These are phyloP conservation scores for Hermodice carunculata DNA, from an alignment of 2,888 invertebrate species.

Conservation along the genomic window DNA sequence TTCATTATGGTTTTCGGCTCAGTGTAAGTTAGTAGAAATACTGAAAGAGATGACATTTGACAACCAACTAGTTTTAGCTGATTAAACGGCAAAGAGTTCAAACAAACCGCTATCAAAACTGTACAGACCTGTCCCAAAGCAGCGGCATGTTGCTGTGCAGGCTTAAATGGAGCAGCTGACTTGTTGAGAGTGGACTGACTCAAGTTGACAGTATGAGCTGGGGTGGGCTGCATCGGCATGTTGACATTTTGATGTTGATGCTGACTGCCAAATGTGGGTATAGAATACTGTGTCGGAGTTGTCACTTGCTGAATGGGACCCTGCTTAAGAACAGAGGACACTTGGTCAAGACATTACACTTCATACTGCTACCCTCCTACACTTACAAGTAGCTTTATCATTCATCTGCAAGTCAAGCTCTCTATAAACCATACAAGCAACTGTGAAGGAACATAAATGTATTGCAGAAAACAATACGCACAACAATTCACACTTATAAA, in stretches of 20 bases:
- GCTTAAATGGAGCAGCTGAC: slow-evolving; percentile 44
- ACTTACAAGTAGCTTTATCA: background rate
- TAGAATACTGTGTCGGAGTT: slow-evolving; percentile 70
- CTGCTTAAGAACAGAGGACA: no score
- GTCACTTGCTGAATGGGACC: slow-evolving; percentile 60
- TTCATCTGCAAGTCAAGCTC: background rate
- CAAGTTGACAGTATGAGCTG: slow-evolving; percentile 19
- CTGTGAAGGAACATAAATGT: no score
- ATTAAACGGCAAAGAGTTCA: no score
- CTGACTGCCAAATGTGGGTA: slow-evolving; percentile 70
- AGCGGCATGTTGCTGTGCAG: slow-evolving; percentile 29
- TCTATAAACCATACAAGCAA: slow-evolving; percentile 9
- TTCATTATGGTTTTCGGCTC: no score
- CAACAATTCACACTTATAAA: no score
- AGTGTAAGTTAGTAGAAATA: no score
- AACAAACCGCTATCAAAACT: no score
- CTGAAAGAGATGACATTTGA: no score
- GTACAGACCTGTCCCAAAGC: slow-evolving; percentile 43
- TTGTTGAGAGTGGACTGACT: slow-evolving; percentile 42
- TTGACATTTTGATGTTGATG: slow-evolving; percentile 51
- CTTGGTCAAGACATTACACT: no score
- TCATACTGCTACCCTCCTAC: no score
- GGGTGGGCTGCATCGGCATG: slow-evolving; percentile 45
- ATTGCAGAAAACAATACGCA: no score
- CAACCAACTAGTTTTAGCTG: no score